A percentile compares a stretch with the other conserved stretches of the same genome.
Conservation (phyloP, 2,888 invertebrate species). For the Ceriagrion tenellum region DNA sequence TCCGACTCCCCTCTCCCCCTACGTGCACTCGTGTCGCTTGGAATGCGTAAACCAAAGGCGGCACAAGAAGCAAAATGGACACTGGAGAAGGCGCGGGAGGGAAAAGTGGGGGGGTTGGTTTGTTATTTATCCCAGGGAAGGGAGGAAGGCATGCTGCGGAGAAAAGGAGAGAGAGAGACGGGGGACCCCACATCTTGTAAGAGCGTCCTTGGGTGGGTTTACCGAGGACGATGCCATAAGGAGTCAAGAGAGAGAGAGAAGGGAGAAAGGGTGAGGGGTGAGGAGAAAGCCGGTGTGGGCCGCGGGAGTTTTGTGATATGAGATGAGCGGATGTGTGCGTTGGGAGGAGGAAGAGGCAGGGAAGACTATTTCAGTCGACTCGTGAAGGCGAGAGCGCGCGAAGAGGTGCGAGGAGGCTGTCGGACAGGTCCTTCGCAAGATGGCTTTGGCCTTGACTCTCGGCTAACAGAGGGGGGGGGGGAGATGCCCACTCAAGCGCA, state of each 20-base stretch:
- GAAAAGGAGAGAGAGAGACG: neutral
- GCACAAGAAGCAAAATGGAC: no score
- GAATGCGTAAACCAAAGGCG: constrained; percentile 31
- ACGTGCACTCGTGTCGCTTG: neutral
- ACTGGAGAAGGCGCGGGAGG: no score
- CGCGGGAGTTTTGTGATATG: neutral
- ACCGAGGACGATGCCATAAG: constrained; percentile 24
- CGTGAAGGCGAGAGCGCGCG: neutral
- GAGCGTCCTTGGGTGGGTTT: constrained; percentile 26
- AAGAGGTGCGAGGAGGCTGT: neutral
- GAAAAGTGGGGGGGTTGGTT: neutral
- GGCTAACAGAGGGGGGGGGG: neutral
- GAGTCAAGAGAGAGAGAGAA: neutral
- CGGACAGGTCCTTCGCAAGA: constrained; percentile 10
- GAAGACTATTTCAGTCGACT: constrained; percentile 24
- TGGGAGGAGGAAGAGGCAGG: neutral
- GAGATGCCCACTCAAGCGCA: constrained; percentile 19
- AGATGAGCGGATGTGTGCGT: neutral
- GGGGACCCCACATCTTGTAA: neutral
- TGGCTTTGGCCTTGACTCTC: constrained; percentile 31
- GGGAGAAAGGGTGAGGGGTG: neutral
- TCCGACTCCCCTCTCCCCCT: no score
- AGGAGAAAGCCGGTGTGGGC: constrained; percentile 10
- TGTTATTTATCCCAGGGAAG: neutral
- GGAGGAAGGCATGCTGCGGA: neutral